A percentile compares a stretch with the other conserved stretches of the same genome.
These are phyloP conservation scores for Netta rufina DNA, from an alignment of 2,797 vertebrate genomes.

Conservation along the genomic window DNA sequence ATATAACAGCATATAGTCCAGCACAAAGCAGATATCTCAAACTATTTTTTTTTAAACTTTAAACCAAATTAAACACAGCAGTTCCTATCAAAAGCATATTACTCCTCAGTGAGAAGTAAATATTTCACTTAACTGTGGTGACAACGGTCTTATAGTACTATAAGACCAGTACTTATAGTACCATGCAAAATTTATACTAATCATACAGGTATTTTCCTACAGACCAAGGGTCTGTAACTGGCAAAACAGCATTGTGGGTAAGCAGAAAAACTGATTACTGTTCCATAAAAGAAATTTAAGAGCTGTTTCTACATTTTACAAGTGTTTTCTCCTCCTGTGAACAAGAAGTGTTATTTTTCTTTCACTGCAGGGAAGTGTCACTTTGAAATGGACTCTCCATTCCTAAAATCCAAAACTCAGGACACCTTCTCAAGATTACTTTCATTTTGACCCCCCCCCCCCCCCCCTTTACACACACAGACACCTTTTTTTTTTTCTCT, in stretches of 20 bases:
- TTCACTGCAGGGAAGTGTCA: not conserved
- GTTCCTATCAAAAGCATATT: conserved; percentile 38
- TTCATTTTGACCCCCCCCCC: not conserved
- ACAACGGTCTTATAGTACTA: not conserved
- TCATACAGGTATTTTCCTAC: not conserved
- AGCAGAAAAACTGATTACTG: conserved; percentile 43
- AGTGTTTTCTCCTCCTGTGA: not conserved
- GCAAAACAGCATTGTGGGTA: not conserved
- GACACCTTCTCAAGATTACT: conserved; percentile 5
- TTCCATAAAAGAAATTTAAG: conserved; percentile 9
- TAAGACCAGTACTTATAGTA: no score
- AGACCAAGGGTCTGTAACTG: not conserved
- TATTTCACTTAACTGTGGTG: conserved; percentile 35
- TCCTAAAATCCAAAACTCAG: not conserved
- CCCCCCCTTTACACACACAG: not conserved
- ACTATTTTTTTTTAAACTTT: not conserved
- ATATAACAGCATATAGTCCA: not conserved
- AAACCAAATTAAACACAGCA: conserved; percentile 34
- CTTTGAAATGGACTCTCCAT: not conserved
- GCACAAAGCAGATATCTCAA: not conserved
- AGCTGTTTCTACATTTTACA: not conserved
- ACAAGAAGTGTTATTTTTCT: not conserved
- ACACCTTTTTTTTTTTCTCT: not conserved
- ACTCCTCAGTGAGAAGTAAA: conserved; percentile 50
- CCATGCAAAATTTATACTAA: not conserved